Evolutionary conservation across 2,113 vertebrate species (phyloP).

Genomic region (Muntiacus muntjak): DNA sequence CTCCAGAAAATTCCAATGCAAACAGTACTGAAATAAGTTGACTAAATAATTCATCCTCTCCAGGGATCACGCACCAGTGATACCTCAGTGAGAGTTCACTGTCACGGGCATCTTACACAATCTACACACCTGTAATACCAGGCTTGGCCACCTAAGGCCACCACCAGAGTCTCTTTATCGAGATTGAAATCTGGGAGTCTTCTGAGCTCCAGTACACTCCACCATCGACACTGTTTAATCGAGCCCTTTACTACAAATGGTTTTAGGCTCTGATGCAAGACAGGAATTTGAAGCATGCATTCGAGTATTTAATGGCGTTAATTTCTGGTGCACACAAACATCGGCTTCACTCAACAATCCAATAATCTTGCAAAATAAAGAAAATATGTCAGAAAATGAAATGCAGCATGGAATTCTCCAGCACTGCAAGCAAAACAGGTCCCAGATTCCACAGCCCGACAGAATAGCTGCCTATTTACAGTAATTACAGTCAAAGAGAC

Average conservation of each 20-base stretch:
- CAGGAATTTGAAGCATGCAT: slow-evolving; percentile 90
- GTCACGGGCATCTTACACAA: neutral
- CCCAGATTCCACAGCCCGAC: neutral
- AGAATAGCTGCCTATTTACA: neutral
- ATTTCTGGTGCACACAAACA: slow-evolving; percentile 73
- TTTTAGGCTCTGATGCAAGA: slow-evolving; percentile 86
- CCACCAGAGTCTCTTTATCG: slow-evolving; percentile 21
- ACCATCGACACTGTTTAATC: slow-evolving; percentile 59
- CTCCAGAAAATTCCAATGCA: slow-evolving; percentile 15
- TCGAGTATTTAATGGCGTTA: slow-evolving; percentile 73
- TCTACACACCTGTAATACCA: neutral
- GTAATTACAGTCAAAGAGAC: neutral
- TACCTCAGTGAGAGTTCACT: neutral
- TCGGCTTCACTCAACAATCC: slow-evolving; percentile 47
- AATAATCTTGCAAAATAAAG: slow-evolving; percentile 32
- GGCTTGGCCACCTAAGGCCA: neutral
- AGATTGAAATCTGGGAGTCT: slow-evolving; percentile 49
- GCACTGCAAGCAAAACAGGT: slow-evolving; percentile 32
- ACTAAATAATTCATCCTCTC: slow-evolving; percentile 14
- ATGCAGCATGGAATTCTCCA: neutral
- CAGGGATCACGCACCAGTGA: slow-evolving; percentile 21
- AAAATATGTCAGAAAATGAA: slow-evolving; percentile 15
- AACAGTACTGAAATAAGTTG: neutral
- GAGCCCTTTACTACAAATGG: slow-evolving; percentile 77
- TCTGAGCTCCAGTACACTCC: slow-evolving; percentile 27